Evolutionary conservation across 2,888 invertebrate species (phyloP), one percentile per base, ranked within the genome.

Genomic region (Drosophila incognita): DNA sequence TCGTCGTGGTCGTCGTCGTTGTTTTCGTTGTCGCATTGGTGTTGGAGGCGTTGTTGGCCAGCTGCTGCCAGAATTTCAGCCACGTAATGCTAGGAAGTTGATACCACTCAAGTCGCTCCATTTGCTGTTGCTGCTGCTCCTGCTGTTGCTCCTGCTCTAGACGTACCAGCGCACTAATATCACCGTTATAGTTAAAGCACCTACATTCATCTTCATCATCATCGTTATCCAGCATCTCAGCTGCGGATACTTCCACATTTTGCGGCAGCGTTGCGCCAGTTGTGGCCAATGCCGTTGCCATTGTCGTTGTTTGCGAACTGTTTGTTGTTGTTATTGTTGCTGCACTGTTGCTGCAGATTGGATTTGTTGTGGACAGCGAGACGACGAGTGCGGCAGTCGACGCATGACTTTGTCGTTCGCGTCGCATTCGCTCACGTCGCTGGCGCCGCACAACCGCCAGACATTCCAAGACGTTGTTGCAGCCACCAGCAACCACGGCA

Each of bases 101-200:
- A 56, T 78, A 56, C 71, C 73, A 71, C 76, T 62, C 80, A 56
- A 49, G 76, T 54, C 71, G 48, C 64, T 67, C 42, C 54, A 35
- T 36, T 24, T 54, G 54, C 54, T 62, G 56, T 15, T 68, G 64
- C 64, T 65, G 27, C n/a, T 38, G 54, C 59, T 31, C 15, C 42
- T 52, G 42, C 11, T 42, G 56, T 18, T 60, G 49, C 48, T 67
- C 11, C 40, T 53, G 64, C 69, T 74, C 71, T 59, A 68, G 69
- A 70, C 76, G 83, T 79, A 81, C 73, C 85, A 79, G 83, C 73
- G 78, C 82, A 83, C 89, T 86, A 89, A 90, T 91, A 91, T 91
- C 91, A 91, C 91, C 85, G 80, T 91, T 91, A 81, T 83, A 82
- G 85, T 87, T 91, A 90, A 91, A 91, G 91, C 91, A 91, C 91